Percentiles rank a stretch among this genome's conserved stretches.
phyloP scores from a whole-genome alignment of 2,888 invertebrate species.

The Hirtodrosophila cameraria region DNA sequence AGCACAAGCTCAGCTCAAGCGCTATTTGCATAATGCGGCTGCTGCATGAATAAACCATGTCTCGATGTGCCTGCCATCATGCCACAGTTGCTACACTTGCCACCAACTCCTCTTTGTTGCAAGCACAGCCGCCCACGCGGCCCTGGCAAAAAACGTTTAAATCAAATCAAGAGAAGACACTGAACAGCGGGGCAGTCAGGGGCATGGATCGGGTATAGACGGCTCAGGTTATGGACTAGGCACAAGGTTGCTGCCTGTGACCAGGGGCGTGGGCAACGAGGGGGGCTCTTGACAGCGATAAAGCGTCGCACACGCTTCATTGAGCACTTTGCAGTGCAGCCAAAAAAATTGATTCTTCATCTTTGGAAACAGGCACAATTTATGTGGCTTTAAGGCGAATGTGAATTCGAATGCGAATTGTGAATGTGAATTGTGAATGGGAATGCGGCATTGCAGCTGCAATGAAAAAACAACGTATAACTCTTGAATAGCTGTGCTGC shows the following conservation, averaged over 20 bases:
- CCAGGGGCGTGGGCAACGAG: too few relatives aligned
- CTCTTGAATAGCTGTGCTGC: slow-evolving; percentile 19
- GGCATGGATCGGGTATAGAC: slow-evolving; percentile 14
- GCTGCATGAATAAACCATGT: slow-evolving; percentile 79
- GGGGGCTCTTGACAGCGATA: slow-evolving; percentile 42
- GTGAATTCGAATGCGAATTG: too few relatives aligned
- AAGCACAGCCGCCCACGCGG: background rate
- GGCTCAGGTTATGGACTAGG: slow-evolving; percentile 50
- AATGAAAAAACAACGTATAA: too few relatives aligned
- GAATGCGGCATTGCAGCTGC: slow-evolving; percentile 19
- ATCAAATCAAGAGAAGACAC: slow-evolving; percentile 63
- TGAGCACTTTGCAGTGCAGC: slow-evolving; percentile 57
- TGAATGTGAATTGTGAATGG: too few relatives aligned
- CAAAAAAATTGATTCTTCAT: slow-evolving; percentile 15
- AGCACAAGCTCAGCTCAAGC: slow-evolving; percentile 43
- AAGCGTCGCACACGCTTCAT: slow-evolving; percentile 59
- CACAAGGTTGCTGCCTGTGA: too few relatives aligned
- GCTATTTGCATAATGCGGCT: slow-evolving; percentile 77
- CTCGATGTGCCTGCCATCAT: slow-evolving; percentile 43
- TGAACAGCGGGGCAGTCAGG: background rate
- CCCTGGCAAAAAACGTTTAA: slow-evolving; percentile 67
- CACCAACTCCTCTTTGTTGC: background rate
- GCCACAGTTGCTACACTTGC: background rate
- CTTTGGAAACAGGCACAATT: slow-evolving; percentile 37
- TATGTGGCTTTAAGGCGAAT: slow-evolving; percentile 65